Evolutionary conservation across 2,888 invertebrate species (phyloP).

Genomic region (Eudasyphora cyanicolor): DNA sequence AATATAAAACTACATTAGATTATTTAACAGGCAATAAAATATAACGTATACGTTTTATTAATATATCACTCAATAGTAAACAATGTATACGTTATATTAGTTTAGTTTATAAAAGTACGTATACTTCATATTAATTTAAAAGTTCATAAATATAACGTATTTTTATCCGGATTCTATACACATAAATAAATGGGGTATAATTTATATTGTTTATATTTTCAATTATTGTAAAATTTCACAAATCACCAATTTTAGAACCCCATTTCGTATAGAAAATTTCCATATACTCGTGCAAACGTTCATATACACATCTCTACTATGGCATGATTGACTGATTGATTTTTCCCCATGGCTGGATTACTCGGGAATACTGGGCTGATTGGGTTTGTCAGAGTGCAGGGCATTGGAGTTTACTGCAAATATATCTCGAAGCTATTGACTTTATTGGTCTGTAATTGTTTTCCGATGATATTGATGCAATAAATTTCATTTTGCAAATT

Average conservation of each 20-base stretch:
- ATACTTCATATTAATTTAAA: no score
- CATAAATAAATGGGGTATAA: no score
- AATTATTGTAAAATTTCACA: no score
- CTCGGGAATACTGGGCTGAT: no score
- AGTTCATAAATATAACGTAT: no score
- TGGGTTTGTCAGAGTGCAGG: background rate
- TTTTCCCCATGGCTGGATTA: background rate
- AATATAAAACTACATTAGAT: background rate
- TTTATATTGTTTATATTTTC: no score
- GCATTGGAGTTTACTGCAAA: background rate
- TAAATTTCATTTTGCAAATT: slow-evolving; percentile 24
- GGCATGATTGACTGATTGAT: background rate
- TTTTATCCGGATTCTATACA: no score
- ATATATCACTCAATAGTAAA: background rate
- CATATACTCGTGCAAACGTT: background rate
- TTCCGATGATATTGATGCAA: slow-evolving; percentile 15
- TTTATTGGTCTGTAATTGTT: slow-evolving; percentile 13
- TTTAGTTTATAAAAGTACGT: no score
- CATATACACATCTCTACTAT: background rate
- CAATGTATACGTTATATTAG: no score
- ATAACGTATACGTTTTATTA: background rate
- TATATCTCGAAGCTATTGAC: slow-evolving; percentile 16
- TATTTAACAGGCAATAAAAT: background rate
- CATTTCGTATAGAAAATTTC: no score
- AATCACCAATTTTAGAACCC: background rate